Evolutionary conservation across 2,113 vertebrate species (phyloP), one percentile per base, ranked within the genome.

Genomic region (Carlito syrichta): DNA sequence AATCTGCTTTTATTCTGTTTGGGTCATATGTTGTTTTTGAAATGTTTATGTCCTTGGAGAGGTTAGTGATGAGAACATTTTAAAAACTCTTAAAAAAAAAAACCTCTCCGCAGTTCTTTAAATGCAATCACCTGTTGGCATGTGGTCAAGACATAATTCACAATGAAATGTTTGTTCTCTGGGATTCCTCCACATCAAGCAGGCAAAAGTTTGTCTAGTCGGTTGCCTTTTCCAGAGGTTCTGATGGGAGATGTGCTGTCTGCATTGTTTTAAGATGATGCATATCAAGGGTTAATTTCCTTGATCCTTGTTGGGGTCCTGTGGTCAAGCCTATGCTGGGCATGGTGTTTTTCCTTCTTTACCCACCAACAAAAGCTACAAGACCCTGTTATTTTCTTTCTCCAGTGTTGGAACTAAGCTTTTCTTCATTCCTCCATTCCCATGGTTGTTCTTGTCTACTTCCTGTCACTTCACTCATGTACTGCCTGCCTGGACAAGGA

Each of bases 61-160:
- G 69, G 96, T 97, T n/a, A 88, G 48, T 86, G 82, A 91, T 84
- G 89, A 96, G 86, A 94, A 90, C 84, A 90, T 96, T 96, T 86
- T 78, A 93, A 88, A 86, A 95, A 91, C 50, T 56, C 58, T 86
- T 69, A 32, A 68, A 38, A 88, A 68, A 97, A 88, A 48, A 12
- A n/a, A n/a, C n/a, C 48, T 2, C 8, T n/a, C 63, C 69, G 43
- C 13, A 88, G 22, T 88, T 86, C 56, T 93, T 94, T 96, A 86
- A 96, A 71, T 91, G 68, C 6, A 95, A 48, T 97, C 97, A 95
- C 89, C 93, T 97, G 82, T 97, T 97, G 95, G 74, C 84, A 62
- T 52, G 8, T 48, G 54, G 45, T 96, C 87, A 96, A 85, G 94
- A 88, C 45, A n/a, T 92, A 96, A 95, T 88, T 96, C 88, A 95